These are phyloP conservation scores for Helicoverpa assulta DNA, from an alignment of 2,888 invertebrate species.

Conservation along the genomic window DNA sequence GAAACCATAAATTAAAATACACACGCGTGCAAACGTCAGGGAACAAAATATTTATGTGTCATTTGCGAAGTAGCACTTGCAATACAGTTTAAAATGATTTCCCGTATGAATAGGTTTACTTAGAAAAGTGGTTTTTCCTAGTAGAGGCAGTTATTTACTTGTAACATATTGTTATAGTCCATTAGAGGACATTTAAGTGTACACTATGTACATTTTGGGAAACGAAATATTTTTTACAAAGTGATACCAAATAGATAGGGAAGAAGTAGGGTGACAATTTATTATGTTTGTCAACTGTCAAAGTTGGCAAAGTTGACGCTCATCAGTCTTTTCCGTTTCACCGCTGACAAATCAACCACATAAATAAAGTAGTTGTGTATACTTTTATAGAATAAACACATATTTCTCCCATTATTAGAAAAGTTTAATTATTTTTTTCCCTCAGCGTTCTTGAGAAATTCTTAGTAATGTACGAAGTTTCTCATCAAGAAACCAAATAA, in stretches of 20 bases:
- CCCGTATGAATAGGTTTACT: not conserved
- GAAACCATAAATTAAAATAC: not conserved
- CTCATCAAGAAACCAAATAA: constrained; percentile 40
- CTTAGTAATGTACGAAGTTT: constrained; percentile 49
- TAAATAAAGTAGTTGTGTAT: constrained; percentile 12
- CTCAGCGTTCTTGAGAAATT: constrained; percentile 9
- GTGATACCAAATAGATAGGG: no score
- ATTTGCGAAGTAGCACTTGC: not conserved
- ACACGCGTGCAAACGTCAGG: not conserved
- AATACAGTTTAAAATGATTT: not conserved
- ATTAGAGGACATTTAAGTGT: no score
- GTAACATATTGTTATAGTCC: no score
- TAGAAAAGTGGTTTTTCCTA: not conserved
- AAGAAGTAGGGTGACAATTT: no score
- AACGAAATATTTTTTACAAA: no score
- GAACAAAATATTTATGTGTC: not conserved
- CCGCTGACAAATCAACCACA: constrained; percentile 13
- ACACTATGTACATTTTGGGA: no score
- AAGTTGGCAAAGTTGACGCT: no score
- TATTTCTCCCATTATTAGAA: constrained; percentile 31
- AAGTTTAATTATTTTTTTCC: constrained; percentile 50
- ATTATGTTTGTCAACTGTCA: no score
- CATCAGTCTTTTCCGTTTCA: constrained; percentile 14
- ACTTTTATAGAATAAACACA: constrained; percentile 22
- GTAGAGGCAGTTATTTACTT: not conserved